phyloP scores from a whole-genome alignment of 92 coral and sea anemone species.

The Pocillopora grandis region DNA sequence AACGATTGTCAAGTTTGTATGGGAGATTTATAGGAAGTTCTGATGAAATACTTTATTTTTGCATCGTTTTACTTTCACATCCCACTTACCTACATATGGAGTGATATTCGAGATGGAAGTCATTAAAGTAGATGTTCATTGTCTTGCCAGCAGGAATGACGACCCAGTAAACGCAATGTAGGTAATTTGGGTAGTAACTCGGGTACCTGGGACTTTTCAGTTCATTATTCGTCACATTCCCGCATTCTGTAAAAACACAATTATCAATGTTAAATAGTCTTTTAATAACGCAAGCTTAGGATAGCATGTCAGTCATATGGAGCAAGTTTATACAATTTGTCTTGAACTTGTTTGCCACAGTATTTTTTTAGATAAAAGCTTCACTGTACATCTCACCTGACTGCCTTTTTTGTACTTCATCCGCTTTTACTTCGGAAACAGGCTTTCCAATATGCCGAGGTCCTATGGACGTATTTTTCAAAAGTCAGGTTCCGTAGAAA shows the following conservation, averaged over 20 bases:
- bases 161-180: background rate
- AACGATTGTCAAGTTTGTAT: too few species aligned
- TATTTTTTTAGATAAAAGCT: too few species aligned
- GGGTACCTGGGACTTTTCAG: slow-evolving; percentile 5
- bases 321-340: background rate
- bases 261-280: background rate
- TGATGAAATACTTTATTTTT: too few species aligned
- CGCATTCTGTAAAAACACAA: background rate
- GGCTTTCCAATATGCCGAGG: background rate
- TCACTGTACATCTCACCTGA: background rate
- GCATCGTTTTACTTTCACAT: background rate
- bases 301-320: background rate
- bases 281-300: too few species aligned
- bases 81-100: background rate
- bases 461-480: background rate
- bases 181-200: background rate
- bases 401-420: background rate
- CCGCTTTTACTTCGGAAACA: background rate
- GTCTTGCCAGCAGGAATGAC: background rate
- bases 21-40: too few species aligned
- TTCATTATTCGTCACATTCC: background rate
- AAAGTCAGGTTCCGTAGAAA: too few species aligned
- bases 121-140: background rate
- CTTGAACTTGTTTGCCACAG: too few species aligned
- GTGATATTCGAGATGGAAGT: background rate